A percentile compares a stretch with the other conserved stretches of the same genome.
Evolutionary conservation across 2,888 invertebrate genomes (phyloP).

Genomic region (Habroteleia sp.): DNA sequence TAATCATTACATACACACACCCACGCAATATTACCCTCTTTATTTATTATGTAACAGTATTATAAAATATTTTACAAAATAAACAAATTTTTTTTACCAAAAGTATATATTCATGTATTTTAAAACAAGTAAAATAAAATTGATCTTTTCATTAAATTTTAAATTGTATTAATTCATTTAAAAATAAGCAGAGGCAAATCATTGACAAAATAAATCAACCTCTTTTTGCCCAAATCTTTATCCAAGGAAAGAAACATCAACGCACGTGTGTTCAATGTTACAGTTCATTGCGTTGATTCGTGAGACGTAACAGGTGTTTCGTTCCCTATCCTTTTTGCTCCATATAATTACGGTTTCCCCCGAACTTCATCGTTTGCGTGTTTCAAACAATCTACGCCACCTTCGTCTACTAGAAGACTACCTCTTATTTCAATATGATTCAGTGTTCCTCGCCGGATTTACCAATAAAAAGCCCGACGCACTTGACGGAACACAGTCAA

Average conservation of each 20-base stretch:
- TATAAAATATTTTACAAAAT: no score
- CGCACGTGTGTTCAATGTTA: conserved; percentile 22
- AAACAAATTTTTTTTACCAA: no score
- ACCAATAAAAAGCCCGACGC: conserved; percentile 7
- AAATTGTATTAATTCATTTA: no score
- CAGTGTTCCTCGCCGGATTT: conserved; percentile 14
- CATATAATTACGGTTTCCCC: conserved; percentile 27
- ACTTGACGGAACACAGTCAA: conserved; percentile 4
- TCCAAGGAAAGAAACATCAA: conserved; percentile 3
- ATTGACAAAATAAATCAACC: no score
- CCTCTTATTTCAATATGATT: not conserved
- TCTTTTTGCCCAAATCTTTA: no score
- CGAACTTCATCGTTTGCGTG: conserved; percentile 24
- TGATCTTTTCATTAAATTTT: no score
- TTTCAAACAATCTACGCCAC: conserved; percentile 34
- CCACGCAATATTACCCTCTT: no score
- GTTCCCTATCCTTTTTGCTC: conserved; percentile 8
- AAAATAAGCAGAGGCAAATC: no score
- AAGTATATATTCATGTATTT: no score
- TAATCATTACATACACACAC: no score
- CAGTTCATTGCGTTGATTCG: conserved; percentile 26
- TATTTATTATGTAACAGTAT: no score
- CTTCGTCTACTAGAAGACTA: not conserved
- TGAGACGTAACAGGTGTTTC: conserved; percentile 57
- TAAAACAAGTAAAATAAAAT: no score